A percentile compares a stretch with the other conserved stretches of the same genome.
Conservation (phyloP, 2,888 invertebrate genomes). For the Apodemia duryi region DNA sequence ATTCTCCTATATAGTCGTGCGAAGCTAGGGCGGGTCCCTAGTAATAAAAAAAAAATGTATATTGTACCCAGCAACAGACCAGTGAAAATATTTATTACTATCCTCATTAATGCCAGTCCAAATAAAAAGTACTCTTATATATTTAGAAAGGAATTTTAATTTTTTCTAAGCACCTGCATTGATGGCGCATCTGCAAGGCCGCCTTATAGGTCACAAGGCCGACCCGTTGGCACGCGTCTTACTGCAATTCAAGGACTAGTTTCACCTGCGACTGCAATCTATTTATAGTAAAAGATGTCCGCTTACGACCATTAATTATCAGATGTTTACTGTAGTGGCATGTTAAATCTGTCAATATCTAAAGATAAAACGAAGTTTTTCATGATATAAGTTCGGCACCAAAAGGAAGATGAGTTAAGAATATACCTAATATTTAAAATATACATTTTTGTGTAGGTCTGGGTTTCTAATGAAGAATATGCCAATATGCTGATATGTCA, state of each 20-base stretch:
- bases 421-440: no score
- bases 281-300: constrained; percentile 29
- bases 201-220: constrained; percentile 70
- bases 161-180: constrained; percentile 29
- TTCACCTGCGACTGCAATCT: constrained; percentile 50
- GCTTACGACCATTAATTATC: neutral
- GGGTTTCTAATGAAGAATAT: no score
- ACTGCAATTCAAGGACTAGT: constrained; percentile 49
- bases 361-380: no score
- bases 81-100: neutral
- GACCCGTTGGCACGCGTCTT: constrained; percentile 51
- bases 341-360: no score
- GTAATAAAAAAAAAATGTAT: no score
- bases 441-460: no score
- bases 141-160: constrained; percentile 5
- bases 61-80: neutral
- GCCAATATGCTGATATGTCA: no score
- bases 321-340: neutral
- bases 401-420: no score
- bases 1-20: no score
- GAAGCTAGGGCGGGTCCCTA: no score
- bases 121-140: neutral
- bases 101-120: neutral
- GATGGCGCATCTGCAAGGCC: constrained; percentile 55
- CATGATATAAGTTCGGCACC: no score